Conservation (phyloP, 2,113 vertebrate species). For the Ciconia maguari region DNA sequence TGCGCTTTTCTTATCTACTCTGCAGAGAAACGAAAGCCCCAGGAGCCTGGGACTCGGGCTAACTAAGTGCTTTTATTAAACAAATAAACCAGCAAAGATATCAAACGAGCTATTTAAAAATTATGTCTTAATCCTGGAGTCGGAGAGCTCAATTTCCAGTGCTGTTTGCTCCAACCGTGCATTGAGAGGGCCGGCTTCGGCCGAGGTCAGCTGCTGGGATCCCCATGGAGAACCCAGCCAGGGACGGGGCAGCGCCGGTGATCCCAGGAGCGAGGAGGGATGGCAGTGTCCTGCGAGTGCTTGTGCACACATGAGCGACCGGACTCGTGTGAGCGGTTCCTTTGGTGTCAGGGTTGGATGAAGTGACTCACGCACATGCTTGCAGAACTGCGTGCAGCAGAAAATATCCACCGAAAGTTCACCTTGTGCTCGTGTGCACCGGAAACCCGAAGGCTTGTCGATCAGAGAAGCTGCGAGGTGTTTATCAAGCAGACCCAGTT, state of each 20-base stretch:
- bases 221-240: neutral
- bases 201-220: neutral
- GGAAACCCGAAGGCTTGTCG: constrained; percentile 1
- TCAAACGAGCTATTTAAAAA: constrained; percentile 34
- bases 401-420: constrained; percentile 65
- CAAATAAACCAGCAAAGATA: constrained; percentile 54
- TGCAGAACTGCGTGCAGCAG: neutral
- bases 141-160: neutral
- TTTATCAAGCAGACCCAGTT: neutral
- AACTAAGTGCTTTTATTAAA: constrained; percentile 54
- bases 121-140: neutral
- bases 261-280: rapidly evolving
- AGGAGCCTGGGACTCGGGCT: constrained; percentile 11
- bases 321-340: neutral
- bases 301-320: neutral
- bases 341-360: neutral
- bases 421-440: constrained; percentile 13
- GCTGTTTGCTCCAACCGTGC: neutral
- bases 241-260: neutral
- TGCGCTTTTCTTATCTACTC: constrained; percentile 52
- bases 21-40: constrained; percentile 44
- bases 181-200: neutral
- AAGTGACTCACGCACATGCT: neutral
- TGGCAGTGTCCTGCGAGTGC: rapidly evolving
- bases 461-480: neutral